Conservation (phyloP, 1,140 invertebrate genomes). For the Pachyrhynchus sulphureomaculatus region DNA sequence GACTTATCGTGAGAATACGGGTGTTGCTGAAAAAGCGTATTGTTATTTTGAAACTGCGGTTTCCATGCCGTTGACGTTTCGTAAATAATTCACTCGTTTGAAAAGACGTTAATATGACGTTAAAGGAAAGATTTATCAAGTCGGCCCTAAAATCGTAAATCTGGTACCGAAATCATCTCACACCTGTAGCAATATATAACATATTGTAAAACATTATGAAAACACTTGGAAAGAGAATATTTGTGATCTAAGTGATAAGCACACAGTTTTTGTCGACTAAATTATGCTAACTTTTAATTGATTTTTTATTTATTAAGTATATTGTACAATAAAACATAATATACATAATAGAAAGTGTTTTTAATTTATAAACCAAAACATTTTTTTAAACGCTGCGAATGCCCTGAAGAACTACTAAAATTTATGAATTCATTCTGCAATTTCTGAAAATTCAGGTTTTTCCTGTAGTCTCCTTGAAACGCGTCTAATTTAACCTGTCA, state of each 20-base stretch:
- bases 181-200: constrained; percentile 22
- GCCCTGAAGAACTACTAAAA: too few species aligned
- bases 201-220: constrained; percentile 15
- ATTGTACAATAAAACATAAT: constrained; percentile 34
- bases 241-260: constrained; percentile 34
- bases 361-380: not conserved
- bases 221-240: constrained; percentile 15
- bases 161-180: not conserved
- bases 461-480: too few species aligned
- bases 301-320: constrained; percentile 33
- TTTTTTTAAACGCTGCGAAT: not conserved
- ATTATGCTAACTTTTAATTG: constrained; percentile 30
- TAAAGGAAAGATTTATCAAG: not conserved
- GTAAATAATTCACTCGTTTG: too few species aligned
- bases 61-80: too few species aligned
- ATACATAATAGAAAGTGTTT: constrained; percentile 10
- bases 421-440: too few species aligned
- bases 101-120: too few species aligned
- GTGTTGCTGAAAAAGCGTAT: too few species aligned
- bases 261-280: constrained; percentile 29
- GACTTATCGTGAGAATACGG: too few species aligned
- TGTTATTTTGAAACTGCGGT: too few species aligned
- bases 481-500: too few species aligned
- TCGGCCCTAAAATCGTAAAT: constrained; percentile 8
- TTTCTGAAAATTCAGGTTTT: too few species aligned